Evolutionary conservation across 2,113 vertebrate genomes (phyloP).

Genomic region (Chinchilla lanigera): DNA sequence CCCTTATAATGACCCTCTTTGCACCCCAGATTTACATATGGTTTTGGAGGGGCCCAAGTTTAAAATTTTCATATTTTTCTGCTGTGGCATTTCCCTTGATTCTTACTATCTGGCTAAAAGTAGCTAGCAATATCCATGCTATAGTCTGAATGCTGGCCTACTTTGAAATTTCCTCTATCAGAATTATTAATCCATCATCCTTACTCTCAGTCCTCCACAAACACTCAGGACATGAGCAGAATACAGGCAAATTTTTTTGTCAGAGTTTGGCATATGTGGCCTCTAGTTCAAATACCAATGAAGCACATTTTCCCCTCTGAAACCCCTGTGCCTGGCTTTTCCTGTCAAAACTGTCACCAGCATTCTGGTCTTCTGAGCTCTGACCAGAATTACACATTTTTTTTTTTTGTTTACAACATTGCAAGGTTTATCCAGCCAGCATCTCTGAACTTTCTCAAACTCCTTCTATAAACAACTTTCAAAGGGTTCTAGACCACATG

Average conservation of each 20-base stretch:
- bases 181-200: background rate
- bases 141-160: background rate
- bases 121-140: background rate
- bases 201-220: background rate
- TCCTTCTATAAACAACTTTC: background rate
- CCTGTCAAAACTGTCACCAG: background rate
- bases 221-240: background rate
- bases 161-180: background rate
- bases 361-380: background rate
- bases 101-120: background rate
- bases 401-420: background rate
- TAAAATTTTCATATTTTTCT: background rate
- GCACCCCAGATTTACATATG: background rate
- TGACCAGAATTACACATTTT: background rate
- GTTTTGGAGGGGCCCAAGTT: background rate
- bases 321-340: background rate
- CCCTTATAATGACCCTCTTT: background rate
- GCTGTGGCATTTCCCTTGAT: background rate
- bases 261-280: background rate
- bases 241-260: background rate
- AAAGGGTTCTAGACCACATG: background rate
- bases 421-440: background rate
- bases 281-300: background rate
- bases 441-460: background rate
- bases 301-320: background rate